A percentile compares a stretch with the other conserved stretches of the same genome.
These are phyloP conservation scores for Sparus aurata DNA, from an alignment of 2,797 vertebrate species.

Conservation along the genomic window DNA sequence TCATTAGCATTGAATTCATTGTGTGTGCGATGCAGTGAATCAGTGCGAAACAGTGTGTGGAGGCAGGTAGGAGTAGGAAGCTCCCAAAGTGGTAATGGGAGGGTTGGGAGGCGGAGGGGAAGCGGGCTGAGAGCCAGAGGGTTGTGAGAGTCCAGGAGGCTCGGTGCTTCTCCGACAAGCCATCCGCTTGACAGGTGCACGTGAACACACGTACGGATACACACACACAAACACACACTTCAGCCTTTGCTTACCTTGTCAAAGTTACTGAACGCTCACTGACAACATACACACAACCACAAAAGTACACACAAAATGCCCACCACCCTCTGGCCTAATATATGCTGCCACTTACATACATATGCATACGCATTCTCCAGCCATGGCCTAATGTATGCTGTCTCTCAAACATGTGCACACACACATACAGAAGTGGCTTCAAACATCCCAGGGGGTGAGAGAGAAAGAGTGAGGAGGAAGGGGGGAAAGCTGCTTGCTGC, in stretches of 20 bases:
- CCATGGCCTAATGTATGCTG: constrained; percentile 33
- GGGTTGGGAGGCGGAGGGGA: constrained; percentile 17
- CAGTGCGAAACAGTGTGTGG: constrained; percentile 11
- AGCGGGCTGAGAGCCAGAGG: constrained; percentile 8
- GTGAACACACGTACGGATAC: background rate
- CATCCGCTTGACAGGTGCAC: constrained; percentile 20
- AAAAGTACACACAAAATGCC: constrained; percentile 24
- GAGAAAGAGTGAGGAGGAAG: constrained; percentile 33
- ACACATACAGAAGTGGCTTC: constrained; percentile 22
- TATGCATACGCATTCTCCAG: constrained; percentile 20
- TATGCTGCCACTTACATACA: constrained; percentile 31
- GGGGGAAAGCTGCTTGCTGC: constrained; percentile 39
- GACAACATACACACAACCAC: constrained; percentile 9
- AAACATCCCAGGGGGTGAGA: constrained; percentile 50
- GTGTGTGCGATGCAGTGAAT: constrained; percentile 5
- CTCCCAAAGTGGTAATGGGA: constrained; percentile 3
- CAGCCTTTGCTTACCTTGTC: constrained; percentile 19
- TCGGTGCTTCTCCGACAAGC: constrained; percentile 40
- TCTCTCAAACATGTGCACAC: constrained; percentile 9
- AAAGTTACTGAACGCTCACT: background rate
- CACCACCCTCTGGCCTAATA: constrained; percentile 14
- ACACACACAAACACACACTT: background rate
- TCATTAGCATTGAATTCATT: constrained; percentile 5
- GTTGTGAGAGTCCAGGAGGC: constrained; percentile 20
- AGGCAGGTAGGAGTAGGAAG: constrained; percentile 20